Percentiles rank a stretch among this genome's conserved stretches.
Conservation (phyloP, 2,888 invertebrate species). For the Drosophila emarginata region DNA sequence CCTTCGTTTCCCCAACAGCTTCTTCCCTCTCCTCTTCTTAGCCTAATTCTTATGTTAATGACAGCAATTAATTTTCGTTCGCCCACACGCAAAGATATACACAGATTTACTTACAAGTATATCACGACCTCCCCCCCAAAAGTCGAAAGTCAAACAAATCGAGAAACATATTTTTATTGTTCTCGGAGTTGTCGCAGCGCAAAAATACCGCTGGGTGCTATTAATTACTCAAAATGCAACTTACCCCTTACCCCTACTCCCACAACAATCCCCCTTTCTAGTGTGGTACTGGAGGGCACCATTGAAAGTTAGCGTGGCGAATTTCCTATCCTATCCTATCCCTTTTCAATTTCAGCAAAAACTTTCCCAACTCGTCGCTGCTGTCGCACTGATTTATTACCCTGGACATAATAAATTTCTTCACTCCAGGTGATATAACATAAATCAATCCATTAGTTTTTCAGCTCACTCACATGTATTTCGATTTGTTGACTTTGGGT, state of each 20-base stretch:
- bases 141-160: constrained; percentile 65
- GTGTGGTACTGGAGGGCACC: background rate
- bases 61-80: constrained; percentile 70
- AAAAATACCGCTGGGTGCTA: constrained; percentile 74
- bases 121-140: constrained; percentile 34
- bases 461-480: constrained; percentile 69
- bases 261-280: background rate
- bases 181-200: constrained; percentile 39
- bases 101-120: background rate
- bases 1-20: constrained; percentile 1
- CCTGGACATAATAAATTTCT: constrained; percentile 79
- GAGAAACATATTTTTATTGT: constrained; percentile 70
- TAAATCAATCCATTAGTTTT: constrained; percentile 82
- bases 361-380: constrained; percentile 18
- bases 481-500: constrained; percentile 66
- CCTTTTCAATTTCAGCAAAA: constrained; percentile 64
- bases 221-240: constrained; percentile 74
- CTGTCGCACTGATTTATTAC: constrained; percentile 78
- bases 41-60: constrained; percentile 66
- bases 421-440: constrained; percentile 81
- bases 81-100: constrained; percentile 34
- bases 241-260: constrained; percentile 1
- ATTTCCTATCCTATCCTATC: constrained; percentile 66
- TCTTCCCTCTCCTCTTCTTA: constrained; percentile 9
- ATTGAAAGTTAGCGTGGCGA: constrained; percentile 53